Evolutionary conservation across 2,888 invertebrate species (phyloP).

Genomic region (Idaea dimidiata): DNA sequence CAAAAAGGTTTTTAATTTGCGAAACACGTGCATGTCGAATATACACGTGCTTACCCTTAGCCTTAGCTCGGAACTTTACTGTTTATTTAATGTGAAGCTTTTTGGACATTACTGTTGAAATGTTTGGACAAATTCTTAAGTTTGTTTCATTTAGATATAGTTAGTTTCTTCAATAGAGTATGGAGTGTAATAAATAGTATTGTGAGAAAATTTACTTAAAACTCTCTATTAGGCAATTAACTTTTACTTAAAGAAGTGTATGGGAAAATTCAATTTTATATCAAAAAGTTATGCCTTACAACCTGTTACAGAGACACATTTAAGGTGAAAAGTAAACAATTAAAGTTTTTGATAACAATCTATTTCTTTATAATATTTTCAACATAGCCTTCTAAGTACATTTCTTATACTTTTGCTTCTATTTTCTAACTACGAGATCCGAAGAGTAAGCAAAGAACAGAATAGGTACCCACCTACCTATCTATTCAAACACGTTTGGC

Average conservation of each 20-base stretch:
- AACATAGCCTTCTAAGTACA: not conserved
- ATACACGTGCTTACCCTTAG: slow-evolving; percentile 55
- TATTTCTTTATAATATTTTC: too few relatives aligned
- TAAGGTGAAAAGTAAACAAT: too few relatives aligned
- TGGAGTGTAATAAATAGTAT: not conserved
- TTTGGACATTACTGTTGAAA: not conserved
- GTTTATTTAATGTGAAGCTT: not conserved
- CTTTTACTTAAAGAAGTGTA: not conserved
- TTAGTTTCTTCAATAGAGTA: not conserved
- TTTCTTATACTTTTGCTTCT: not conserved
- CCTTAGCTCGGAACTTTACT: not conserved
- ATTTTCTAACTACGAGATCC: not conserved
- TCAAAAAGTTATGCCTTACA: too few relatives aligned
- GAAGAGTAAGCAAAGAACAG: not conserved
- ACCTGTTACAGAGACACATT: too few relatives aligned
- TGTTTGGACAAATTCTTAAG: not conserved
- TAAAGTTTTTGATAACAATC: too few relatives aligned
- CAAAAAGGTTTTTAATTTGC: slow-evolving; percentile 74
- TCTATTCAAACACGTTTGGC: slow-evolving; percentile 12
- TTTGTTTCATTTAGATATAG: not conserved
- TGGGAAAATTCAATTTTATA: too few relatives aligned
- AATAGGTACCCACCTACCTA: not conserved
- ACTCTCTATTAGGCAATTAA: too few relatives aligned
- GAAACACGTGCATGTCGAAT: slow-evolving; percentile 69
- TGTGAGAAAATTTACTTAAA: not conserved